Conservation (phyloP, 2,113 vertebrate genomes). For the Platysteira castanea region DNA sequence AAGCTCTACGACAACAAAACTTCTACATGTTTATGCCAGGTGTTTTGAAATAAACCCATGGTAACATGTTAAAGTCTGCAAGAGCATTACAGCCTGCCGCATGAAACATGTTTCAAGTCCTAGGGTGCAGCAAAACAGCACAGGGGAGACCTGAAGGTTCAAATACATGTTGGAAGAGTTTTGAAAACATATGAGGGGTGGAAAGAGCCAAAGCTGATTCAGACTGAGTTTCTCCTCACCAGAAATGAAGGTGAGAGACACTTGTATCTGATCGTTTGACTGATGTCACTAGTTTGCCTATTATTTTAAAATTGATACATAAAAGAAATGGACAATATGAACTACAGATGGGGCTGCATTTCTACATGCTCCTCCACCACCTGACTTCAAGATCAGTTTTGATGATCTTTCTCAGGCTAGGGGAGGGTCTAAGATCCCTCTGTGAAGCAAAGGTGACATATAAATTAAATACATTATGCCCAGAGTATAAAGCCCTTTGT, state of each 20-base stretch:
- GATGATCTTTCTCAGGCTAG: slow-evolving; percentile 59
- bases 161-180: neutral
- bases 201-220: neutral
- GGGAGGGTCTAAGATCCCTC: neutral
- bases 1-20: neutral
- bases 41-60: neutral
- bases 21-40: neutral
- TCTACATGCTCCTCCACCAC: neutral
- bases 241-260: neutral
- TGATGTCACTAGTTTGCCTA: neutral
- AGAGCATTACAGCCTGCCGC: neutral
- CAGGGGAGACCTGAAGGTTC: neutral
- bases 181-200: neutral
- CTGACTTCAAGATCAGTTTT: slow-evolving; percentile 7
- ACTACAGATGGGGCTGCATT: neutral
- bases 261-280: neutral
- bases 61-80: neutral
- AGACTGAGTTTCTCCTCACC: neutral
- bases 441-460: slow-evolving; percentile 25
- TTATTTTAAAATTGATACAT: neutral
- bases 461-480: slow-evolving; percentile 4
- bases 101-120: neutral
- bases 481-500: slow-evolving; percentile 56
- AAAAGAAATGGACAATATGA: neutral
- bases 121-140: neutral